Evolutionary conservation across 2,113 vertebrate genomes (phyloP), one percentile per base, ranked within the genome.

Genomic region (Istiophorus platypterus): DNA sequence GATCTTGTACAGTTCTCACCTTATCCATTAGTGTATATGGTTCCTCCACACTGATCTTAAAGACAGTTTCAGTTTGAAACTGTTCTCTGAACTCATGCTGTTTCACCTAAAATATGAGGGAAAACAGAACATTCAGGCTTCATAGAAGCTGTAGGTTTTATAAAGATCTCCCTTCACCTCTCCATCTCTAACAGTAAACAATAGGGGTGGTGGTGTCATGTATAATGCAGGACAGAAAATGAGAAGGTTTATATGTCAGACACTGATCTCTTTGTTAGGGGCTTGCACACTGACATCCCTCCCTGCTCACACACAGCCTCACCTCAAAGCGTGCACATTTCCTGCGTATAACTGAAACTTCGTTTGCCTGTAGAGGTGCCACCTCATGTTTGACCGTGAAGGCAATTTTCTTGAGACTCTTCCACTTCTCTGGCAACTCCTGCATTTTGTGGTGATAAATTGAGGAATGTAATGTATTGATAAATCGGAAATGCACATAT

Each of bases 261-360:
- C 52, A 85, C 47, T 74, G 81, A 89, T 86, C 80, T 84, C 86
- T 83, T 73, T 88, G 88, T 83, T 12, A 62, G 83, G 47, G 83
- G 79, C 29, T 72, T 34, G 22, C 39, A 65, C 62, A 31, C 20
- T 68, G 89, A 87, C 65, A 89, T 63, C 24, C 47, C 20, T 90
- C 39, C 58, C 68, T 0, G 1, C 66, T 86, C 68, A 47, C 76
- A 85, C 76, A 68, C 63, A 80, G 68, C n/a, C 90, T 92, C 88
- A 97, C 97, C 96, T 97, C 96, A 91, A 96, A 97, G 92, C 96
- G 94, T 89, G 97, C 94, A 93, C 95, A 86, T 92, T 98, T 98
- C 92, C 95, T 96, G 90, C 96, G 94, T 94, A 97, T 97, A 93
- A 97, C 95, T 81, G 96, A 92, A 81, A 96, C 95, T 92, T 96